Evolutionary conservation across 1,140 invertebrate genomes (phyloP).

Genomic region (Drosophila bipectinata): DNA sequence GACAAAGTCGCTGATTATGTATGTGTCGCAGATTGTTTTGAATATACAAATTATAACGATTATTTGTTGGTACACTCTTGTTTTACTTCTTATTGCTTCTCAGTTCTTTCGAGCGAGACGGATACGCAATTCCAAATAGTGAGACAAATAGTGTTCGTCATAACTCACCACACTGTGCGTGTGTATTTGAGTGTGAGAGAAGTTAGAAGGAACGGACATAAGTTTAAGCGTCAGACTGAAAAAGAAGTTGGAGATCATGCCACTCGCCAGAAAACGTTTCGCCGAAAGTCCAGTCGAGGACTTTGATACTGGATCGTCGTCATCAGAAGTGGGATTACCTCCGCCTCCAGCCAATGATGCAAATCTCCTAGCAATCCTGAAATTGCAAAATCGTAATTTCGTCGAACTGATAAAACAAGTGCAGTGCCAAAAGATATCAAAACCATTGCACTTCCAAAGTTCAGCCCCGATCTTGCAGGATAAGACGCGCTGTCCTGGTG

Average conservation of each 20-base stretch:
- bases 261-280: neutral
- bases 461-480: too few species aligned
- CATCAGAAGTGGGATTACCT: too few species aligned
- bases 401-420: neutral
- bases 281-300: neutral
- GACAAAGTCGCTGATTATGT: too few species aligned
- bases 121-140: neutral
- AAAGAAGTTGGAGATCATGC: neutral
- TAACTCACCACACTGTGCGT: neutral
- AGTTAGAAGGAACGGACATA: neutral
- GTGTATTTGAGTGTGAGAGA: neutral
- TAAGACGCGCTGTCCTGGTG: too few species aligned
- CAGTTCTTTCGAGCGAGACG: neutral
- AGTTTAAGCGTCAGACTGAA: neutral
- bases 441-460: neutral
- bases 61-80: too few species aligned
- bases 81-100: neutral
- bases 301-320: too few species aligned
- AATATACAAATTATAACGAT: too few species aligned
- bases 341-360: too few species aligned
- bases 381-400: neutral
- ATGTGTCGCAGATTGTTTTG: too few species aligned
- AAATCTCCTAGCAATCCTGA: too few species aligned
- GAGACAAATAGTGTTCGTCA: neutral
- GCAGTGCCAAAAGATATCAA: neutral